phyloP scores from a whole-genome alignment of 2,888 invertebrate genomes.

The Caenorhabditis sp. region DNA sequence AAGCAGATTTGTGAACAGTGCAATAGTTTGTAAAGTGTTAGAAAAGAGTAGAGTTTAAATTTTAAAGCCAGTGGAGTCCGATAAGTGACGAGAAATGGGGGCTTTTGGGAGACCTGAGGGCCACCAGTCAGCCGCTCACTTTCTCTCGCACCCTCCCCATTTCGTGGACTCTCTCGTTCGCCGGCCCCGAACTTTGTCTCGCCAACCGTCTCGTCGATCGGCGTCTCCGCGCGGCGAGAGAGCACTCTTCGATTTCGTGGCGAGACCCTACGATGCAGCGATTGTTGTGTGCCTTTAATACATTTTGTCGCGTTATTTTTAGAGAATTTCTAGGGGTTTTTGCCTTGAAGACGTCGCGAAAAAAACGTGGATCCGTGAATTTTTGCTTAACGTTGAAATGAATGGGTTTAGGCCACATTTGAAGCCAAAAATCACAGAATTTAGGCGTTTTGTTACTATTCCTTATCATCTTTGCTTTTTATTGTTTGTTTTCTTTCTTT shows the following conservation, averaged over 20 bases:
- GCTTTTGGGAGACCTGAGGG: slow-evolving; percentile 28
- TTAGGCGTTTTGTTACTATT: too few relatives aligned
- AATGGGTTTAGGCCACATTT: too few relatives aligned
- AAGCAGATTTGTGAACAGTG: too few relatives aligned
- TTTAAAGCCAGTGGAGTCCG: too few relatives aligned
- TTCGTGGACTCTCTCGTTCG: background rate
- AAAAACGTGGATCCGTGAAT: too few relatives aligned
- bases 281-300: slow-evolving; percentile 20
- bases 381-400: too few relatives aligned
- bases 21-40: too few relatives aligned
- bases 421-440: too few relatives aligned
- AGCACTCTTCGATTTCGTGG: slow-evolving; percentile 12
- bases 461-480: too few relatives aligned
- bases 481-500: too few relatives aligned
- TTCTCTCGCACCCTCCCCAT: slow-evolving; percentile 16
- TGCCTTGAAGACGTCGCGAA: too few relatives aligned
- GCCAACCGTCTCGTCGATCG: slow-evolving; percentile 22
- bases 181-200: background rate
- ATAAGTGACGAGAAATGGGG: slow-evolving; percentile 6
- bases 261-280: slow-evolving; percentile 21
- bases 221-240: background rate
- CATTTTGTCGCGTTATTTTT: slow-evolving; percentile 3
- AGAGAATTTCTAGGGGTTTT: background rate
- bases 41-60: too few relatives aligned
- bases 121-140: slow-evolving; percentile 35